Base-by-base conservation (phyloP, 2,113 vertebrate species). In the Indicator maculatus region DNA sequence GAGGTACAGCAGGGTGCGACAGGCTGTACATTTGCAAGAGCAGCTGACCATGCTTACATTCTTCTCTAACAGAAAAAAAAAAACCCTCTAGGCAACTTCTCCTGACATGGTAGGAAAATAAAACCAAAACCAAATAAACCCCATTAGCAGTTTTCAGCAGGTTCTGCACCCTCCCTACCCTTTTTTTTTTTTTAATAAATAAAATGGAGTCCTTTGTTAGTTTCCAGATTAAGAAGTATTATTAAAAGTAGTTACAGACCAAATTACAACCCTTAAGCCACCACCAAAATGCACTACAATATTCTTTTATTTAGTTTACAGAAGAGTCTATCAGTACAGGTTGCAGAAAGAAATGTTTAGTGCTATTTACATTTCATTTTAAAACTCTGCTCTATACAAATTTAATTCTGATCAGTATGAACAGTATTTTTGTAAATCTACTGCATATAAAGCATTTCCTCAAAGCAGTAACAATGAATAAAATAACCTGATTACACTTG, bases 321-420 rank as follows among this genome's bases (percentile, higher is more conserved):
- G 98, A 98, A 98, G 98, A 98, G 98, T 99, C 98, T 98, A 97
- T 99, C 98, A 98, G 98, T 98, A 98, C 98, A 99, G 98, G 98
- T 98, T 98, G 98, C 98, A 97, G 98, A 97, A 98, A 98, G 97
- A 98, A 98, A 98, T 98, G 98, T 98, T 99, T 99, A 99, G 98
- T 99, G 98, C 98, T 99, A 99, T 99, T 98, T 99, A 99, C 99
- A 99, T 97, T 98, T 97, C 96, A 96, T 98, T 99, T 98, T 98
- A 99, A 99, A 99, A 99, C 97, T 98, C 96, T 98, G 98, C 97
- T 98, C 98, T 99, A 99, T 99, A 99, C 99, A 99, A 98, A 99
- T 99, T 98, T 98, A 99, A 98, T 98, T 99, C 98, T 99, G 98
- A 99, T 99, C 98, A 98, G 98, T 99, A 99, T 98, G 98, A 99